Base-by-base conservation (phyloP, 2,888 invertebrate genomes). In the Spatulosminthurus flaviceps region DNA sequence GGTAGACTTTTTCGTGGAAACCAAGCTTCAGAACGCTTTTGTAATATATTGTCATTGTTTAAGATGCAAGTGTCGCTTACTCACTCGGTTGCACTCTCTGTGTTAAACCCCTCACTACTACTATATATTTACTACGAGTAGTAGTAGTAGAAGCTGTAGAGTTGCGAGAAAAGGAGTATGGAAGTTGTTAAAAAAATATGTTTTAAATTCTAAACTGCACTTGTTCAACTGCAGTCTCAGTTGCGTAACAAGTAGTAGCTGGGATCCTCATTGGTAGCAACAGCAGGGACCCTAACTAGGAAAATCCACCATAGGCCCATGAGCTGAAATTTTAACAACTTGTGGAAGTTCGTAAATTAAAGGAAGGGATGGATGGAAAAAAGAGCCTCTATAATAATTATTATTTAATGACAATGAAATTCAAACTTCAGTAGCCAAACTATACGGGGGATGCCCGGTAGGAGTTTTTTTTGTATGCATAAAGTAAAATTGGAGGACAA, bases 31-130 rank as follows among this genome's bases (percentile, higher is more conserved):
- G 9, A 51, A 51, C 51, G n/a, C 51, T 51, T 11, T 51, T 51
- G 51, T 51, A 51, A 51, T 51, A 51, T 51, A 51, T 51, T 51
- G 51, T 51, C 51, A 51, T 51, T 51, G 51, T 51, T 51, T 51
- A 51, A 51, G 51, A 51, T 51, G 51, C 51, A 51, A 51, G 51
- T 51, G 51, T 51, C 51, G 51, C 51, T 51, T n/a, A 51, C 51
- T 51, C 51, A 51, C 51, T 51, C 51, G 1, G 51, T 51, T 51
- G 51, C 51, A 51, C 51, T 51, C 51, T 16, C 51, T 51, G 51
- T 16, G 51, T 51, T 51, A 51, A 51, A 51, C 51, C 51, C n/a
- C 16, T 11, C 51, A 51, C 51, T 51, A 51, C 16, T 2, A 19
- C 19, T 51, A 51, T 51, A 51, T 2, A 51, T 16, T 2, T 51